Conservation (phyloP, 2,888 invertebrate species). For the Agrochola lota region DNA sequence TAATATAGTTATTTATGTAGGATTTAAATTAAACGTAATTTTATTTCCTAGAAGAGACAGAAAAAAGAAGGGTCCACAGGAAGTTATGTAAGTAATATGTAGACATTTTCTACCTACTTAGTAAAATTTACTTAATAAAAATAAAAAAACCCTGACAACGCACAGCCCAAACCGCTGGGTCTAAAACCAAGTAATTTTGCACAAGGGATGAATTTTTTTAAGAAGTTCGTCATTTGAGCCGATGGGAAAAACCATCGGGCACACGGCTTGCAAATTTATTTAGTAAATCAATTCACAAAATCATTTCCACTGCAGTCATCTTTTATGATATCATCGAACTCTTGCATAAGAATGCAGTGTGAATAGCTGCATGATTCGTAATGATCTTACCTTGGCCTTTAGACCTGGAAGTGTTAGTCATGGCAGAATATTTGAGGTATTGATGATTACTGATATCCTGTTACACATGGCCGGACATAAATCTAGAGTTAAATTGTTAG, state of each 20-base stretch:
- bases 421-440: conserved; percentile 34
- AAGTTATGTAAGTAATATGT: neutral
- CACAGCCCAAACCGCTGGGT: too few relatives aligned
- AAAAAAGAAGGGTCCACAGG: neutral
- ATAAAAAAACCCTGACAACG: too few relatives aligned
- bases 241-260: too few relatives aligned
- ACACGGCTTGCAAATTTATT: too few relatives aligned
- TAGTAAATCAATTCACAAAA: neutral
- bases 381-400: conserved; percentile 54
- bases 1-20: too few relatives aligned
- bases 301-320: neutral
- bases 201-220: too few relatives aligned
- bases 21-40: neutral
- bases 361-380: conserved; percentile 61
- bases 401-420: conserved; percentile 38
- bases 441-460: conserved; percentile 36
- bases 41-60: neutral
- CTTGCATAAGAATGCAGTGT: conserved; percentile 33
- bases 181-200: too few relatives aligned
- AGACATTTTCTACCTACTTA: too few relatives aligned
- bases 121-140: too few relatives aligned
- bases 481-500: neutral
- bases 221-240: too few relatives aligned
- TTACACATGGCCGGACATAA: neutral
- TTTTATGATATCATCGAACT: conserved; percentile 41